phyloP scores from a whole-genome alignment of 2,888 invertebrate species.

The Mystacides longicornis region DNA sequence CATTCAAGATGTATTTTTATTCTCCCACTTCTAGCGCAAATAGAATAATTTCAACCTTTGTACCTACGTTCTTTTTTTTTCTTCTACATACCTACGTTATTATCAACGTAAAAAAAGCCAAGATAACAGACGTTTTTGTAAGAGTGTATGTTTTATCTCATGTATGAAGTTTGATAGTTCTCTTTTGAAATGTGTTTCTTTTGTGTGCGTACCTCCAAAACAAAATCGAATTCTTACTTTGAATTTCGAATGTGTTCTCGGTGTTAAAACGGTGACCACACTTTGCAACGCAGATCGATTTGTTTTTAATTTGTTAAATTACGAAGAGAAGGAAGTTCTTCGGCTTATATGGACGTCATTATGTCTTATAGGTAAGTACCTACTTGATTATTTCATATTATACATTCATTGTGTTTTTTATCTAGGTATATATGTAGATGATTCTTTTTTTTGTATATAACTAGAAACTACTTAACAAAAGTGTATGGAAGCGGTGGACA shows the following conservation, averaged over 20 bases:
- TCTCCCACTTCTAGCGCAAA: conserved; percentile 3
- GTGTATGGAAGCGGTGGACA: no score
- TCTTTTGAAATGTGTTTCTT: not conserved
- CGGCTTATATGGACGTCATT: no score
- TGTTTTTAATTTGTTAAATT: not conserved
- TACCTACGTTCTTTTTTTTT: not conserved
- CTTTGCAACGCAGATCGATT: not conserved
- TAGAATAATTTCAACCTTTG: conserved; percentile 7
- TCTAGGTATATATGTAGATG: not conserved
- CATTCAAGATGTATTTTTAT: conserved; percentile 13
- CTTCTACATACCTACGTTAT: no score
- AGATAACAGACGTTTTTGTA: not conserved
- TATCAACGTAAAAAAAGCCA: not conserved
- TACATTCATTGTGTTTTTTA: not conserved
- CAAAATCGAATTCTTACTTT: not conserved
- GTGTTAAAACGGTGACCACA: not conserved
- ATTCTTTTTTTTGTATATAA: no score
- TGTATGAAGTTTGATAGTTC: not conserved
- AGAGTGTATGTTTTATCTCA: not conserved
- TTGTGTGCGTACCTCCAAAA: not conserved
- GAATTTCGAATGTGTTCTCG: not conserved
- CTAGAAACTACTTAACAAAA: no score
- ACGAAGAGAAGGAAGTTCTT: no score
- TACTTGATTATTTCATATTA: not conserved
- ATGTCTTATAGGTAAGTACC: no score